Evolutionary conservation across 2,888 invertebrate genomes (phyloP), one percentile per base, ranked within the genome.

Genomic region (Spodoptera picta): DNA sequence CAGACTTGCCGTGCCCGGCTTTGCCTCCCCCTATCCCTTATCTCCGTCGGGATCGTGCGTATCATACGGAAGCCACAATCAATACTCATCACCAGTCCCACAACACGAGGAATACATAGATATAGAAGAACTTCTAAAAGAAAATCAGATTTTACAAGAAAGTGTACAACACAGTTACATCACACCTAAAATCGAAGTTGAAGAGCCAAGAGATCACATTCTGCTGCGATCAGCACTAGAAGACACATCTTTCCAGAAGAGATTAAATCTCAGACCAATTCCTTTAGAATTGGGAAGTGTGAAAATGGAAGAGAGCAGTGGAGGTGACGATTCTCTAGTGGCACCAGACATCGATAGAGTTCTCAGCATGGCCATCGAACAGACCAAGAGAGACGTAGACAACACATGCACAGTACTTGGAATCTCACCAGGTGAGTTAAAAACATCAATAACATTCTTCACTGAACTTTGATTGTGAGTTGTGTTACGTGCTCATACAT

Each of bases 191-290:
- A 89, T 95, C 63, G 96, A 96, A 83, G 87, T 94, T 1, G 95
- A 93, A 69, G 93, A 94, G 65, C 95, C 95, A 9, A 95, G 96
- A 82, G 96, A 97, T 86, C 97, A 98, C 90, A 96, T 97, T 83
- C 92, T 98, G 56, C 88, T 98, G 61, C 95, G 98, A 64, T 97
- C 98, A 84, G 98, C 97, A 57, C 92, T 98, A 56, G 96, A 97
- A 86, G 98, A 98, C 83, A 98, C 97, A 6, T 96, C 97, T 73
- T 98, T 98, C 89, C 98, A 98, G 88, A 96, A 96, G 88, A 96
- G 97, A 84, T 96, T 97, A 88, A 98, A 98, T 86, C 94, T 98
- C 75, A 96, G 96, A 90, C 97, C 98, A 0, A 95, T 98, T 82
- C 97, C 97, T 69, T 94, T 96, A 83, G 95, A 96, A 79, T 92